These are phyloP conservation scores for Passer domesticus DNA, from an alignment of 2,113 vertebrate species.

Conservation along the genomic window DNA sequence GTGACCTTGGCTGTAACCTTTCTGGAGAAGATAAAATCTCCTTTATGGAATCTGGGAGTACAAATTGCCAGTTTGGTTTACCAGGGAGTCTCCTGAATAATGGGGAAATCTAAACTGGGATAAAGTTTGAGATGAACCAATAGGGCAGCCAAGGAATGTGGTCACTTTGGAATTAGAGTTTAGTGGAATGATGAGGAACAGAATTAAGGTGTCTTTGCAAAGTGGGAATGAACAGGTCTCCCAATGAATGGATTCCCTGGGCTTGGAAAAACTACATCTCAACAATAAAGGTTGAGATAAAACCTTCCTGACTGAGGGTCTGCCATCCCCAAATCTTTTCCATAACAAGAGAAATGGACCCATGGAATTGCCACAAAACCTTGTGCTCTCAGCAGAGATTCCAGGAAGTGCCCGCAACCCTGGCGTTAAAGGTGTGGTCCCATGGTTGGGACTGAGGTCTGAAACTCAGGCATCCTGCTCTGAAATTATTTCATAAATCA, in stretches of 20 bases:
- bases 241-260: neutral
- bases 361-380: neutral
- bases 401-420: neutral
- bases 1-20: neutral
- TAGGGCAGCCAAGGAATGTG: neutral
- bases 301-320: neutral
- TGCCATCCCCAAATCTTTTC: neutral
- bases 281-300: neutral
- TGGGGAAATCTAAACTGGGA: neutral
- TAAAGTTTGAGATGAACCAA: neutral
- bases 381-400: neutral
- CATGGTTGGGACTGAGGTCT: neutral
- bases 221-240: neutral
- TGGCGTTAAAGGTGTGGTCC: neutral
- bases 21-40: neutral
- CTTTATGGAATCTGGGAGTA: neutral
- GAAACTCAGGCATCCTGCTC: neutral
- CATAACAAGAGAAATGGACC: accelerated
- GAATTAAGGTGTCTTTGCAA: neutral
- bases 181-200: neutral
- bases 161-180: neutral
- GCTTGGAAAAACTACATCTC: neutral
- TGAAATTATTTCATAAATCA: neutral
- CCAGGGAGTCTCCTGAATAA: neutral
- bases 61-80: neutral